A percentile compares a stretch with the other conserved stretches of the same genome.
These are phyloP conservation scores for Beroe forskalii DNA, from an alignment of 37 sponge, comb jelly and placozoan species.

Conservation along the genomic window DNA sequence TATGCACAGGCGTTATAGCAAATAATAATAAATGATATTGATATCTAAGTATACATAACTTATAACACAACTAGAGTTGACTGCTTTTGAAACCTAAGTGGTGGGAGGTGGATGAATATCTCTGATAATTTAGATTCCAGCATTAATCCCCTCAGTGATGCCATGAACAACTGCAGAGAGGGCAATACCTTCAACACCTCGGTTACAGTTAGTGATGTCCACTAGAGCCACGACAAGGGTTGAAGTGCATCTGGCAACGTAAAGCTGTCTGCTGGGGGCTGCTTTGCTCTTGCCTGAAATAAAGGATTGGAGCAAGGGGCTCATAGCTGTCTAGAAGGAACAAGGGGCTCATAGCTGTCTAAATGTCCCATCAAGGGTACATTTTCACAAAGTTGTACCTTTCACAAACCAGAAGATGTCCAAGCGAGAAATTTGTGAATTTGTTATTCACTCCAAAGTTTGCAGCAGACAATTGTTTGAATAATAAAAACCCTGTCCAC, in stretches of 20 bases:
- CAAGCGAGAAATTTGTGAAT: too few species aligned
- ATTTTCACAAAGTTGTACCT: too few species aligned
- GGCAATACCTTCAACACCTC: constrained; percentile 16
- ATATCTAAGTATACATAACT: not conserved
- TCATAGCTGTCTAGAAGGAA: too few species aligned
- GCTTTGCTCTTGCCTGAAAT: constrained; percentile 33
- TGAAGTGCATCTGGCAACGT: not conserved
- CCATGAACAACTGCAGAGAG: not conserved
- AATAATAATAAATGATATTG: not conserved
- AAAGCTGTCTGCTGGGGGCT: not conserved
- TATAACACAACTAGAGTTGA: not conserved
- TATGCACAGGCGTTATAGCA: too few species aligned
- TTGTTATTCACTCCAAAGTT: too few species aligned
- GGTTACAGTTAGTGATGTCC: not conserved
- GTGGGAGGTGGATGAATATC: not conserved
- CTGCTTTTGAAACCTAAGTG: not conserved
- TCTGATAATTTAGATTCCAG: constrained; percentile 7
- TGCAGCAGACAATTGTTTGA: too few species aligned
- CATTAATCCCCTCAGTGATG: not conserved
- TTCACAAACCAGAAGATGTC: too few species aligned
- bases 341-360: too few species aligned
- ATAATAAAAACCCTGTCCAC: too few species aligned
- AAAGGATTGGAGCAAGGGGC: too few species aligned
- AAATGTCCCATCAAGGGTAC: too few species aligned
- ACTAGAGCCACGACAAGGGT: not conserved